phyloP scores from a whole-genome alignment of 1,140 invertebrate genomes.

The Diprion similis region DNA sequence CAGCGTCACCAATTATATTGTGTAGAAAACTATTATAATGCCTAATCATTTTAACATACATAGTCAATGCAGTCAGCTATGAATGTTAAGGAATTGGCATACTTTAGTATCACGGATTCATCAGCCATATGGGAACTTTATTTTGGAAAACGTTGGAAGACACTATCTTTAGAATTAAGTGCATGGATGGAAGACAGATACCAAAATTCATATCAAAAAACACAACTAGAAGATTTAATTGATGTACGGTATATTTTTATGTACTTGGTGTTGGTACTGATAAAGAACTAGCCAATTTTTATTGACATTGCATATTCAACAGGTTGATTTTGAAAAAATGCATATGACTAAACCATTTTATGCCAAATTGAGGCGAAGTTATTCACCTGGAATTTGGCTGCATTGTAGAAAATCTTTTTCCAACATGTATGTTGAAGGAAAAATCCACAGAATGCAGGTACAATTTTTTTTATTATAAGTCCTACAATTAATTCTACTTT shows the following conservation, averaged over 20 bases:
- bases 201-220: slow-evolving; percentile 70
- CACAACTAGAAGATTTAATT: slow-evolving; percentile 78
- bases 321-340: slow-evolving; percentile 86
- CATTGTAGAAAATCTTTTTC: slow-evolving; percentile 76
- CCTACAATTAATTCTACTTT: background rate
- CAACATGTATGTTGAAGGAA: slow-evolving; percentile 72
- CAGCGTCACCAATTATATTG: too few relatives aligned
- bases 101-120: slow-evolving; percentile 71
- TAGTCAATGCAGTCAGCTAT: slow-evolving; percentile 35
- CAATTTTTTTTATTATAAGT: background rate
- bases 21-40: background rate
- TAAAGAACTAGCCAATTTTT: background rate
- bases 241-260: slow-evolving; percentile 51
- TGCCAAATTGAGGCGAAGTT: slow-evolving; percentile 76
- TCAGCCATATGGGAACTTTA: slow-evolving; percentile 83
- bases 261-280: slow-evolving; percentile 13
- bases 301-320: slow-evolving; percentile 42
- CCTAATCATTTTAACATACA: background rate
- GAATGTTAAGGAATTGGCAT: slow-evolving; percentile 68
- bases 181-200: slow-evolving; percentile 85
- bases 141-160: slow-evolving; percentile 80
- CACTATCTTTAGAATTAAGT: slow-evolving; percentile 76
- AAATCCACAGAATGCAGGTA: slow-evolving; percentile 73
- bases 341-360: slow-evolving; percentile 88
- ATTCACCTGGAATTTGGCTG: slow-evolving; percentile 78